These are phyloP conservation scores for Clarias macrocephalus DNA, from an alignment of 2,113 vertebrate species.

Conservation along the genomic window DNA sequence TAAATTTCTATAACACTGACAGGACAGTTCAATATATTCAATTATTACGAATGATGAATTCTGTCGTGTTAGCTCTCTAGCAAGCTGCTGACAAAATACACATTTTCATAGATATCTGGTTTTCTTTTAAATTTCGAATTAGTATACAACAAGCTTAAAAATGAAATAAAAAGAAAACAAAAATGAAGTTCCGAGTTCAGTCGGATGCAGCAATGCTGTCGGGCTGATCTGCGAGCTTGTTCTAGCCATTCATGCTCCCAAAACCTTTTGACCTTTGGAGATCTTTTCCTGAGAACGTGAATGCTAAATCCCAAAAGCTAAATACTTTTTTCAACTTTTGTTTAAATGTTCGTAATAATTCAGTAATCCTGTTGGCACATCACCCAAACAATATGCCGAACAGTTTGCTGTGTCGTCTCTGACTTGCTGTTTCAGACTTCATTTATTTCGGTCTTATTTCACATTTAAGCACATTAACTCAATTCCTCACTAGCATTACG, in stretches of 20 bases:
- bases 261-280: no score
- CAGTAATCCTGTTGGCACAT: background rate
- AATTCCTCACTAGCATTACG: slow-evolving; percentile 12
- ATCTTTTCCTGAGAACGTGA: background rate
- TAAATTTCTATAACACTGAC: background rate
- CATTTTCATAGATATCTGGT: background rate
- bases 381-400: background rate
- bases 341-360: background rate
- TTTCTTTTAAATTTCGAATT: background rate
- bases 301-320: slow-evolving; percentile 56
- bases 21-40: background rate
- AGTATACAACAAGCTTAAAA: background rate
- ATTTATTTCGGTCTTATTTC: slow-evolving; percentile 57
- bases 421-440: slow-evolving; percentile 51
- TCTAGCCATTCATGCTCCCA: slow-evolving; percentile 44
- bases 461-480: slow-evolving; percentile 39
- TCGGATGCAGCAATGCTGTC: background rate
- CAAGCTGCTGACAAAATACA: background rate
- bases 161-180: background rate
- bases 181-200: no score
- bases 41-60: background rate
- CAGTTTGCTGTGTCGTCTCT: no score
- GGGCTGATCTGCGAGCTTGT: background rate
- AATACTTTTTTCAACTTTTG: slow-evolving; percentile 8
- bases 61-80: background rate